Percentiles rank a stretch among this genome's conserved stretches.
Evolutionary conservation across 2,113 vertebrate species (phyloP).

Genomic region (Sorex fumeus): DNA sequence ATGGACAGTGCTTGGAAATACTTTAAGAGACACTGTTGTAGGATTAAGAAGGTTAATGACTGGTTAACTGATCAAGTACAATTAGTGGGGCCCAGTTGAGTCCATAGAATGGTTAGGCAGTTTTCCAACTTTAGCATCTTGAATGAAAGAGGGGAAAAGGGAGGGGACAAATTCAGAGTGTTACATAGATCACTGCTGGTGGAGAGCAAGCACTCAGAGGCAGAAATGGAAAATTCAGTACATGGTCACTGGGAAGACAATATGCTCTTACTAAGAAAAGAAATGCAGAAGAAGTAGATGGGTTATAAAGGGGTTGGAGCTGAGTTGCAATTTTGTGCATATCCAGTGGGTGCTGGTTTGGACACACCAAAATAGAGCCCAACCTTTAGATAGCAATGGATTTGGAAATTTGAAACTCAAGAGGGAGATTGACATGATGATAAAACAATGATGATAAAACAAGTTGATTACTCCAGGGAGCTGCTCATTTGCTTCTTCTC

Average conservation of each 20-base stretch:
- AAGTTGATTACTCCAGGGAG: background rate
- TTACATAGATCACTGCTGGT: background rate
- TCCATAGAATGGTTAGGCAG: background rate
- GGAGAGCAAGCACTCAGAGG: background rate
- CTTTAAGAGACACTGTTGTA: background rate
- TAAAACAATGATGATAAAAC: background rate
- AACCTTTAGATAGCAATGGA: too few species aligned
- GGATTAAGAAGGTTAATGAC: background rate
- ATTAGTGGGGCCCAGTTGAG: background rate
- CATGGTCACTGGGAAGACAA: background rate
- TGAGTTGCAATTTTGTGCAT: background rate
- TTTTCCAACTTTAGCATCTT: background rate
- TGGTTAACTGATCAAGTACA: slow-evolving; percentile 17
- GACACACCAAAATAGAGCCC: background rate
- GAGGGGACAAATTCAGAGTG: too few species aligned
- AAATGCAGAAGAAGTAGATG: background rate
- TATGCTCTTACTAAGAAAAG: background rate
- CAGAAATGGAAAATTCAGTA: background rate
- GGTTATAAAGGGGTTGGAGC: background rate
- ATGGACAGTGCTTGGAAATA: background rate
- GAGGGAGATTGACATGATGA: background rate
- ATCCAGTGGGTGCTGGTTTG: background rate
- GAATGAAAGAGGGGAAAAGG: background rate
- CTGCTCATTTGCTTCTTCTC: slow-evolving; percentile 67
- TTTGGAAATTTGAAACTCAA: background rate